These are phyloP conservation scores for Drosophila auraria DNA, from an alignment of 1,140 invertebrate genomes.

Conservation along the genomic window DNA sequence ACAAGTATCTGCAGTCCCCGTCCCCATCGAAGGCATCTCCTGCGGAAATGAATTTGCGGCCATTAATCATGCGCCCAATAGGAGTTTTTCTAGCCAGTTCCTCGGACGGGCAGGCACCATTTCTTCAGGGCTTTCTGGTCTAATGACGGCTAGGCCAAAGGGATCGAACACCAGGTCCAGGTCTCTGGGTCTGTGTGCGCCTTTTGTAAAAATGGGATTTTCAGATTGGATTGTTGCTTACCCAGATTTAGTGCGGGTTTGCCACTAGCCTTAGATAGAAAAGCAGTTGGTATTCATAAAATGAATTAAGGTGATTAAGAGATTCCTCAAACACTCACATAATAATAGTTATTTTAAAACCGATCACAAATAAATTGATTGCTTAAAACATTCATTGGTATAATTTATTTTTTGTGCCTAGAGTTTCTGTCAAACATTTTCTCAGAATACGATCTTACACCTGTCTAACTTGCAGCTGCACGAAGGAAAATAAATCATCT, in stretches of 20 bases:
- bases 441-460: not conserved
- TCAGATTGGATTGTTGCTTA: constrained; percentile 16
- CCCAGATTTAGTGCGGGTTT: constrained; percentile 11
- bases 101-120: constrained; percentile 17
- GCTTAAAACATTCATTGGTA: not conserved
- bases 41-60: constrained; percentile 77
- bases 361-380: no score
- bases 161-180: constrained; percentile 24
- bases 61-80: constrained; percentile 80
- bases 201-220: constrained; percentile 12
- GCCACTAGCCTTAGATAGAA: not conserved
- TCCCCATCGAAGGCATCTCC: constrained; percentile 15
- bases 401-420: not conserved
- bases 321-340: not conserved
- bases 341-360: not conserved
- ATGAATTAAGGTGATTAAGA: not conserved
- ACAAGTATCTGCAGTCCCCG: constrained; percentile 15
- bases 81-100: constrained; percentile 46
- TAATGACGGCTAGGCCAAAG: constrained; percentile 41
- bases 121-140: constrained; percentile 25
- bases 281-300: not conserved
- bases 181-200: constrained; percentile 35
- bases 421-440: not conserved
- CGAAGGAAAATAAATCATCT: not conserved
- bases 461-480: constrained; percentile 1